A percentile compares a stretch with the other conserved stretches of the same genome.
Evolutionary conservation across 2,888 invertebrate genomes (phyloP).

Genomic region (Stictocephala bisonia): DNA sequence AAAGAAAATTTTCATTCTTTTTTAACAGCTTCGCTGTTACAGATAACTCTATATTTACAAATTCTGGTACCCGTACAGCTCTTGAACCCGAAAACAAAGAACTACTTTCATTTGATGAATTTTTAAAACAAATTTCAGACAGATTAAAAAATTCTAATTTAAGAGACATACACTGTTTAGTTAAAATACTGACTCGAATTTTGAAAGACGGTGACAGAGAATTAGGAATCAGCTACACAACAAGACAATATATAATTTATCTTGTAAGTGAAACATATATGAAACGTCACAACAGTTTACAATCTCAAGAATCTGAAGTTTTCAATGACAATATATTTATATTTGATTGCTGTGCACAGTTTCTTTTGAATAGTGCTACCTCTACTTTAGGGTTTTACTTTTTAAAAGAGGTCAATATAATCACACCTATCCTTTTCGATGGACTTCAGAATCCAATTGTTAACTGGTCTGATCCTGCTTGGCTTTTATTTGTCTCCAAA

Average conservation of each 20-base stretch:
- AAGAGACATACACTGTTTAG: too few relatives aligned
- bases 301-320: not conserved
- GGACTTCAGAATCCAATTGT: constrained; percentile 21
- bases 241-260: not conserved
- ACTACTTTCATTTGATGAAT: too few relatives aligned
- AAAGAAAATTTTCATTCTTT: too few relatives aligned
- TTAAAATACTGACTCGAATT: not conserved
- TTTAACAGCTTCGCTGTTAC: too few relatives aligned
- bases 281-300: not conserved
- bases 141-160: too few relatives aligned
- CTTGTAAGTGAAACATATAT: not conserved
- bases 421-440: not conserved
- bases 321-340: not conserved
- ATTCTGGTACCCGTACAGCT: too few relatives aligned
- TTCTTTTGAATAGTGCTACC: constrained; percentile 8
- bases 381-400: constrained; percentile 4
- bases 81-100: too few relatives aligned
- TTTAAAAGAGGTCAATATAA: not conserved
- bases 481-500: constrained; percentile 17
- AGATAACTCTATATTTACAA: too few relatives aligned
- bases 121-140: too few relatives aligned
- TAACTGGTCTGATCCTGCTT: not conserved
- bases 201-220: not conserved
- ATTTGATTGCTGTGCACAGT: not conserved
- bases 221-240: not conserved